phyloP scores from a whole-genome alignment of 2,797 vertebrate genomes.

The Pangasius djambal region DNA sequence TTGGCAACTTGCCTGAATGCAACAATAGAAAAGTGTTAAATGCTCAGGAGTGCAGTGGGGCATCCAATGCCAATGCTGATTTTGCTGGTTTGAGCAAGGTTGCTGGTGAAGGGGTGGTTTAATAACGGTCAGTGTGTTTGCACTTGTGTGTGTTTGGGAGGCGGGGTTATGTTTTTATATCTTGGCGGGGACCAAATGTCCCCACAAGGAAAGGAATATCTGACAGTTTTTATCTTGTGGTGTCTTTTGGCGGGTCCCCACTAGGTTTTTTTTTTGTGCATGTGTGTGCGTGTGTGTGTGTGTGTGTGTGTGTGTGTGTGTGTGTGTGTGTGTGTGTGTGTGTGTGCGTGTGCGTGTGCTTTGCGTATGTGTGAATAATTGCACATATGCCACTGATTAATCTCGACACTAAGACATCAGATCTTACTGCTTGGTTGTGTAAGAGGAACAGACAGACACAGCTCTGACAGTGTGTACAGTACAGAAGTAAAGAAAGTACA shows the following conservation, averaged over 20 bases:
- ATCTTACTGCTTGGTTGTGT: conserved; percentile 32
- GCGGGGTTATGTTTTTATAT: not conserved
- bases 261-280: not conserved
- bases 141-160: not conserved
- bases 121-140: not conserved
- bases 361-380: conserved; percentile 25
- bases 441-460: conserved; percentile 46
- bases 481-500: conserved; percentile 42
- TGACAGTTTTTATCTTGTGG: no score
- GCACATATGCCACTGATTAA: conserved; percentile 10
- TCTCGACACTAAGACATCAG: conserved; percentile 9
- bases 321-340: not conserved
- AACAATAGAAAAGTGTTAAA: not conserved
- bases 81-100: not conserved
- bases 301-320: not conserved
- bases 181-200: not conserved
- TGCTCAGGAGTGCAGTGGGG: not conserved
- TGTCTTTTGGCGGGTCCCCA: not conserved
- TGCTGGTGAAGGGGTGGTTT: not conserved
- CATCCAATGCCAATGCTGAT: not conserved
- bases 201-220: not conserved
- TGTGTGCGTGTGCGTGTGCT: not conserved
- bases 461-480: conserved; percentile 47
- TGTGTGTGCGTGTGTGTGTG: not conserved
- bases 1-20: not conserved